Percentiles rank a stretch among this genome's conserved stretches.
Evolutionary conservation across 2,888 invertebrate genomes (phyloP).

Genomic region (Phytoseiulus persimilis): DNA sequence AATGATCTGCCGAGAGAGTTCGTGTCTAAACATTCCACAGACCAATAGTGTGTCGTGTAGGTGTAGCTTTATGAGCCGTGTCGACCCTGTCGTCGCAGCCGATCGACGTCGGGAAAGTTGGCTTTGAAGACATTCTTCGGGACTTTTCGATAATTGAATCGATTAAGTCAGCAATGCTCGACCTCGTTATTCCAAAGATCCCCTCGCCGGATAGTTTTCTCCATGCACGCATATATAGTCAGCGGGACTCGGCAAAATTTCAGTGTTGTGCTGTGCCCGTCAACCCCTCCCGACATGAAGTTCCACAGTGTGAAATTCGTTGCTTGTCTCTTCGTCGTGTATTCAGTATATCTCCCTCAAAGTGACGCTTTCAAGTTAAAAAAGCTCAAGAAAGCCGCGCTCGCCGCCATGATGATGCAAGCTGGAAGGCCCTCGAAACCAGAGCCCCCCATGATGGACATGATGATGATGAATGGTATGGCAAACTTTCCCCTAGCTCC

Average conservation of each 20-base stretch:
- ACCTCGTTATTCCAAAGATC: neutral
- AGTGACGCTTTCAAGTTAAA: neutral
- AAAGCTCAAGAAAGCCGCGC: neutral
- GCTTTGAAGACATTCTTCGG: neutral
- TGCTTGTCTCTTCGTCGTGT: neutral
- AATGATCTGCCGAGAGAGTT: no score
- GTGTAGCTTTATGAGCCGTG: neutral
- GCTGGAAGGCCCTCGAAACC: neutral
- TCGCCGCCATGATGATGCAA: conserved; percentile 18
- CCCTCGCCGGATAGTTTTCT: neutral
- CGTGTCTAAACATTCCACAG: no score
- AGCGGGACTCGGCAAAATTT: neutral
- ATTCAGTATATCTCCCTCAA: neutral
- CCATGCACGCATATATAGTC: neutral
- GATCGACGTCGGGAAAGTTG: neutral
- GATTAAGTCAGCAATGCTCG: neutral
- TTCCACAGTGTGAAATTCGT: neutral
- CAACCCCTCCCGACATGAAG: neutral
- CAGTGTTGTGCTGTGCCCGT: neutral
- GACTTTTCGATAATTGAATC: neutral
- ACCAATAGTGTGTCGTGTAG: no score
- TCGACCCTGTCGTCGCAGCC: neutral
- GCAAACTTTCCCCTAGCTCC: no score
- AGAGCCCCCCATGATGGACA: neutral
- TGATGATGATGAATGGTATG: conserved; percentile 36